These are phyloP conservation scores for Netelia inedita DNA, from an alignment of 2,888 invertebrate species.

Conservation along the genomic window DNA sequence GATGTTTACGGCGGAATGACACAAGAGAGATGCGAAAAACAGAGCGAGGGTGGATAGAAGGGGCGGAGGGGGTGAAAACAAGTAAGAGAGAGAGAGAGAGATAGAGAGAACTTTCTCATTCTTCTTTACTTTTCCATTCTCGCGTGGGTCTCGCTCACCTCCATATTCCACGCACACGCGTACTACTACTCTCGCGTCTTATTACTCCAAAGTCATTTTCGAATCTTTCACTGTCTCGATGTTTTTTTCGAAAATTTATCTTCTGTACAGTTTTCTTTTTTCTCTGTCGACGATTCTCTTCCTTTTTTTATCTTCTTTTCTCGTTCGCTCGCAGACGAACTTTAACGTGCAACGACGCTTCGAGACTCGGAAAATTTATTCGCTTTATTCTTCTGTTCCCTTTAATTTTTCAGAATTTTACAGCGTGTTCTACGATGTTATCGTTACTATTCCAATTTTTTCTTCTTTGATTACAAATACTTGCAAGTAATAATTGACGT, in stretches of 20 bases:
- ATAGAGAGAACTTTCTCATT: conserved; percentile 18
- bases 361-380: conserved; percentile 25
- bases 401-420: conserved; percentile 3
- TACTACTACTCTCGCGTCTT: not conserved
- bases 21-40: conserved; percentile 34
- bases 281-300: conserved; percentile 6
- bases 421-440: not conserved
- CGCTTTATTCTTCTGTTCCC: not conserved
- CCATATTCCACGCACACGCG: not conserved
- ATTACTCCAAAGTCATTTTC: conserved; percentile 35
- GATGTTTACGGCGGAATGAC: conserved; percentile 49
- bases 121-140: conserved; percentile 29
- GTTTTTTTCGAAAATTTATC: conserved; percentile 44
- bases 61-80: not conserved
- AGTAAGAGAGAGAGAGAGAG: conserved; percentile 1
- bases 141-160: not conserved
- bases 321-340: conserved; percentile 17
- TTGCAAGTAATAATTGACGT: not conserved
- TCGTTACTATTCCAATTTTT: not conserved
- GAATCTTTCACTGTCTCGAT: conserved; percentile 48
- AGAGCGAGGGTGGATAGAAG: not conserved
- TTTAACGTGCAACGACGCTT: conserved; percentile 10
- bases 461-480: not conserved
- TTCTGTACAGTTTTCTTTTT: conserved; percentile 22
- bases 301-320: conserved; percentile 8